Percentiles rank a stretch among this genome's conserved stretches.
Conservation (phyloP, 30 jellyfish, hydroid and myxozoan genomes). For the Chrysaora quinquecirrha region DNA sequence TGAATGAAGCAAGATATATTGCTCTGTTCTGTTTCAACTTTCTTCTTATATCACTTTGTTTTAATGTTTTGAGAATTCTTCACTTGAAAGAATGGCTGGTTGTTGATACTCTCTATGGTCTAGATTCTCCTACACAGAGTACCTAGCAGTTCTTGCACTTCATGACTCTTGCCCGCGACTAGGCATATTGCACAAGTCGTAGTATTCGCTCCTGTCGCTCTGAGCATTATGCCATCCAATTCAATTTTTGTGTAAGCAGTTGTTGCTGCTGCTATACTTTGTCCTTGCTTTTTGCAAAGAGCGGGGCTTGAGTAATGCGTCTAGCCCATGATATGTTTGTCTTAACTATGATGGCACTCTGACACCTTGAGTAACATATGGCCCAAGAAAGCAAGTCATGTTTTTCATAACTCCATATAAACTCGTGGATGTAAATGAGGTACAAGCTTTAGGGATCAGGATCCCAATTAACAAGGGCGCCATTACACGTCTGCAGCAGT, state of each 20-base stretch:
- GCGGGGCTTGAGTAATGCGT: too few relatives aligned
- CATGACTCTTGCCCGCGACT: background rate
- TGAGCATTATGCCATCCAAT: background rate
- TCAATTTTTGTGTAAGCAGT: too few relatives aligned
- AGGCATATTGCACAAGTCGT: background rate
- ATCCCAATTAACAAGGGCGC: conserved; percentile 70
- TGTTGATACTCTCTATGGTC: background rate
- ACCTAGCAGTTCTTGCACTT: background rate
- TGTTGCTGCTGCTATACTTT: too few relatives aligned
- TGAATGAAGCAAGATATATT: background rate
- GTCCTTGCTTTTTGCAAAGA: too few relatives aligned
- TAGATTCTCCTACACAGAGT: background rate
- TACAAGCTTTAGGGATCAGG: conserved; percentile 27
- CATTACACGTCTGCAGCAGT: background rate
- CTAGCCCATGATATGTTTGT: too few relatives aligned
- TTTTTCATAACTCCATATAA: background rate
- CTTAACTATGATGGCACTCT: too few relatives aligned
- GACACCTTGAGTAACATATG: too few relatives aligned
- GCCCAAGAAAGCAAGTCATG: conserved; percentile 7
- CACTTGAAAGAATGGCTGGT: background rate
- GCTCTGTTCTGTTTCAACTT: background rate
- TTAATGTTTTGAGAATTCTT: background rate
- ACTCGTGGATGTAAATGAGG: background rate
- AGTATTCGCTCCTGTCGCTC: too few relatives aligned
- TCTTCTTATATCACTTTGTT: background rate